Evolutionary conservation across 2,797 vertebrate genomes (phyloP), one percentile per base, ranked within the genome.

Genomic region (Rhynchonycteris naso): DNA sequence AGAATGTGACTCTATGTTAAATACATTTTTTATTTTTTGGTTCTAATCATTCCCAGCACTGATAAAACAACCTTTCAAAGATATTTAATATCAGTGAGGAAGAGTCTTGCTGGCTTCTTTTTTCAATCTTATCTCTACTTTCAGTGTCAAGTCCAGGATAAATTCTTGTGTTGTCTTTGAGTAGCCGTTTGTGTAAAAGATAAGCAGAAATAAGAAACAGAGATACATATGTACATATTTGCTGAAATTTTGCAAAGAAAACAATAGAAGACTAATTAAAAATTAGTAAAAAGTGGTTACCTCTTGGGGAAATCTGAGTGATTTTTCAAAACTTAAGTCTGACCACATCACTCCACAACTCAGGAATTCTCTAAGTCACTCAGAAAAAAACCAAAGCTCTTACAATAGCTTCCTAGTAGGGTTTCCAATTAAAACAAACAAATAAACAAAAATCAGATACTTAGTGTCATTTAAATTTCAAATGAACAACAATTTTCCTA

Each of bases 381-480:
- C 24, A 19, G 21, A 24, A 26, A 52, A 33, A 35, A 68, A 30
- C 10, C 5, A 30, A 63, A 65, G 16, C 24, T 24, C 7, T 75
- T 16, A 76, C 47, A 2, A 22, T 4, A 10, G 10, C 15, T 75
- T 13, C 43, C 1, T 21, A 33, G 18, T 11, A 0, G 0, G 22
- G 43, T 54, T 52, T 33, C 43, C 7, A 30, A n/a, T 52, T 61
- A 88, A 71, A 63, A 76, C 1, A 4, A 43, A 5, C 43, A 43
- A 43, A 43, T 43, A 43, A 43, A 43, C 43, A 43, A 43, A 43
- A 43, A 43, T 43, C 7, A 26, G 30, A 28, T 2, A 28, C 38
- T 2, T 2, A 7, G 58, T 6, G 33, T 76, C 35, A 50, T 74
- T 24, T 35, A 43, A 88, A 38, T 88, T 65, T 21, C 59, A 78